Conservation (phyloP, 1,140 invertebrate species). For the Neoseiulus cucumeris region DNA sequence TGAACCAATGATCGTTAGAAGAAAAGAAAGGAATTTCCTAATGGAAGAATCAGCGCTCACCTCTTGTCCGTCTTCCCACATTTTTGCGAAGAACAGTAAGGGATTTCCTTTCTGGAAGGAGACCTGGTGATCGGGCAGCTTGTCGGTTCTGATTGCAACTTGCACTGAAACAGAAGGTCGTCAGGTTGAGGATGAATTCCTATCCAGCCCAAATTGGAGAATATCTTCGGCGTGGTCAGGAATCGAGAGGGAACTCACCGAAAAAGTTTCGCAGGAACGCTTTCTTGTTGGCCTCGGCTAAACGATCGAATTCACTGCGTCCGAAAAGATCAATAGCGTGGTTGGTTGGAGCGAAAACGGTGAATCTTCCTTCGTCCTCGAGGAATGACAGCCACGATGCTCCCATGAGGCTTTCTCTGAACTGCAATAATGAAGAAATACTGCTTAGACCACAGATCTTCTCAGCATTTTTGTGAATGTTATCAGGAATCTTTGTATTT, state of each 20-base stretch:
- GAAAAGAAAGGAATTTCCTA: too few relatives aligned
- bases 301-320: constrained; percentile 11
- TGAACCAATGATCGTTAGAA: too few relatives aligned
- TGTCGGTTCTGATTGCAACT: neutral
- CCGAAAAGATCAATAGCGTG: constrained; percentile 17
- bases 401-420: neutral
- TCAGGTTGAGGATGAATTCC: too few relatives aligned
- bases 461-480: too few relatives aligned
- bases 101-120: neutral
- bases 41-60: too few relatives aligned
- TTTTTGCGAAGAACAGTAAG: neutral
- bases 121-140: neutral
- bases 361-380: constrained; percentile 18
- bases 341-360: constrained; percentile 22
- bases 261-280: neutral
- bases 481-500: too few relatives aligned
- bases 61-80: neutral
- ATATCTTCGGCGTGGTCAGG: too few relatives aligned
- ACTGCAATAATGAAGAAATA: neutral
- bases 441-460: too few relatives aligned
- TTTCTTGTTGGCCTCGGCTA: neutral
- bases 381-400: constrained; percentile 10
- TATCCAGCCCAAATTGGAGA: too few relatives aligned
- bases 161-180: neutral
- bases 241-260: too few relatives aligned